Base-by-base conservation (phyloP, 2,888 invertebrate genomes). In the Cheilosia impressa region DNA sequence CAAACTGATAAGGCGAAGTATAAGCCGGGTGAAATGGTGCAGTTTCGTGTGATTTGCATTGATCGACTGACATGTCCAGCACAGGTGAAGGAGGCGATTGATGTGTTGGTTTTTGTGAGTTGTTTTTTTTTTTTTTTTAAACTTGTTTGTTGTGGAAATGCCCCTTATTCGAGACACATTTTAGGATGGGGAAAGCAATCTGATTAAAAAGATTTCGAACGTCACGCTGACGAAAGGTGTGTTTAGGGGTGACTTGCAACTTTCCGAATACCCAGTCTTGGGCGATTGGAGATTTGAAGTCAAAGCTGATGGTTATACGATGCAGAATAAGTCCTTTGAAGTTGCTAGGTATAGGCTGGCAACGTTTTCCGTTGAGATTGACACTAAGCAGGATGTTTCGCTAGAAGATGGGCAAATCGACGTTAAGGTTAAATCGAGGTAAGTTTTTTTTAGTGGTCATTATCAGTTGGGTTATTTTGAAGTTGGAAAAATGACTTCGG, bases 1-100 rank as follows among this genome's bases (percentile, higher is more conserved):
- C 98, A 98, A 91, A 98, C 98, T 0, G 98, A 98, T 92, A 96
- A 97, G 92, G 95, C 97, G 17, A 95, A 97, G 87, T 98, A 98
- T 92, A 96, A 97, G 90, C 98, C 98, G 0, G 96, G 96, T 15
- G 95, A 96, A 90, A 95, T 94, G 87, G 95, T 99, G 52, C 94
- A 95, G 91, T 98, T 98, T 92, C 89, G 92, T 19, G 88, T 91
- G 2, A 84, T 92, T 47, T 90, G 90, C 50, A 92, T 97, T 71
- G 95, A 96, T 90, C 95, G 96, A 2, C 94, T 95, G 88, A 92
- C 97, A 80, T 94, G 94, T 88, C 96, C 97, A 0, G 93, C 94
- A 19, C 94, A 94, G 7, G 94, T 94, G 4, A 94, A 94, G 63
- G 93, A 94, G 15, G 92, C 87, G 31, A 87, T 96, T 34, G 93